Conservation (phyloP, 2,888 invertebrate species). For the Pterobdella sp. region DNA sequence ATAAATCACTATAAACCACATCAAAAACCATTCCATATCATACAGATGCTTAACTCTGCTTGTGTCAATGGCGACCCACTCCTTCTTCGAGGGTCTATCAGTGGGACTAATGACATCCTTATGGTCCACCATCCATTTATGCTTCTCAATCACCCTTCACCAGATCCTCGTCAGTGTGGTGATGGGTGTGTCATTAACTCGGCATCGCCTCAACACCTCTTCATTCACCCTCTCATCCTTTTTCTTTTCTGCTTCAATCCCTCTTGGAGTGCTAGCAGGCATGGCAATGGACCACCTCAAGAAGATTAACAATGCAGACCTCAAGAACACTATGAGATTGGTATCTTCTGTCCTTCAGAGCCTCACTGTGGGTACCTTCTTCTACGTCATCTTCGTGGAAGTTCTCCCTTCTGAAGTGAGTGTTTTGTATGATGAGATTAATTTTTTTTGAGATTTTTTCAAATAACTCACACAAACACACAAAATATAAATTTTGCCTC, state of each 20-base stretch:
- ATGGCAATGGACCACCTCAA: constrained; percentile 32
- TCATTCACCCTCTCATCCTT: constrained; percentile 41
- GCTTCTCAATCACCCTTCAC: constrained; percentile 47
- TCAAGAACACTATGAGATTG: constrained; percentile 38
- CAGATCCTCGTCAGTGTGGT: constrained; percentile 46
- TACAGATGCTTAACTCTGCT: constrained; percentile 44
- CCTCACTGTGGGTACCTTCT: constrained; percentile 47
- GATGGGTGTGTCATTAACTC: constrained; percentile 46
- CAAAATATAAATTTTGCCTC: too few species aligned
- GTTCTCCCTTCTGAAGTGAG: constrained; percentile 41
- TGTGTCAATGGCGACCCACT: constrained; percentile 47
- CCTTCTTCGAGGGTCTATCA: constrained; percentile 49
- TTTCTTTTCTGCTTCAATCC: constrained; percentile 45
- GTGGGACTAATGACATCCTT: constrained; percentile 46
- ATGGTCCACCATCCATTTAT: constrained; percentile 41
- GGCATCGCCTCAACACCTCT: constrained; percentile 38
- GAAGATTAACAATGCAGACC: constrained; percentile 31
- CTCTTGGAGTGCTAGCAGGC: constrained; percentile 45
- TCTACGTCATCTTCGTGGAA: constrained; percentile 48
- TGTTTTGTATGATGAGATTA: background rate
- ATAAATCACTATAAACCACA: background rate
- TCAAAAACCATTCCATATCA: constrained; percentile 18
- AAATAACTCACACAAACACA: too few species aligned
- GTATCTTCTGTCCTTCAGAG: constrained; percentile 46
- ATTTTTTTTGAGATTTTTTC: too few species aligned